Percentiles rank a stretch among this genome's conserved stretches.
Evolutionary conservation across 1,140 invertebrate genomes (phyloP).

Genomic region (Dreissena rostriformis): DNA sequence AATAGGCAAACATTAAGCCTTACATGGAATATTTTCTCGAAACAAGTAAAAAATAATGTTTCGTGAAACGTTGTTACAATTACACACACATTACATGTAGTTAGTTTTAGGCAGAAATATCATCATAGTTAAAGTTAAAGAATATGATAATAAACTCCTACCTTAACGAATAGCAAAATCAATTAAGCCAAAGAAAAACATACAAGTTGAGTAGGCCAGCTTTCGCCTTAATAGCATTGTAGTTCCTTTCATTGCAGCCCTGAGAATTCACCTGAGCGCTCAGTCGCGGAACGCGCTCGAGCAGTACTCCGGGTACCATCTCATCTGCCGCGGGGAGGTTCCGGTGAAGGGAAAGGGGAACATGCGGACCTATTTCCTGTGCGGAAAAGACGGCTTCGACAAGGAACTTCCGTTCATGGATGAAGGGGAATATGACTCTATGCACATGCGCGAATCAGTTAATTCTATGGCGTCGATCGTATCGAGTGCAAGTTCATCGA

Average conservation of each 20-base stretch:
- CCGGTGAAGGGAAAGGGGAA: constrained; percentile 88
- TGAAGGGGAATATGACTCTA: constrained; percentile 13
- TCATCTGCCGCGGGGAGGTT: constrained; percentile 73
- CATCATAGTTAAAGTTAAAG: too few species aligned
- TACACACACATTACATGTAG: too few species aligned
- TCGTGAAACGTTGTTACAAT: too few species aligned
- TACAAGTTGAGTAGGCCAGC: too few species aligned
- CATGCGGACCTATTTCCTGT: constrained; percentile 94
- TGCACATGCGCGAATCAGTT: constrained; percentile 16
- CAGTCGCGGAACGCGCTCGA: constrained; percentile 64
- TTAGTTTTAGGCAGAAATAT: too few species aligned
- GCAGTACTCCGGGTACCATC: constrained; percentile 68
- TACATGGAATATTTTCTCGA: too few species aligned
- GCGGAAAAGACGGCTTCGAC: constrained; percentile 83
- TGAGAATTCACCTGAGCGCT: constrained; percentile 74
- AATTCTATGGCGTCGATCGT: constrained; percentile 41
- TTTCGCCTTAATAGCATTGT: too few species aligned
- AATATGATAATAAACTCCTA: too few species aligned
- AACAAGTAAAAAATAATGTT: too few species aligned
- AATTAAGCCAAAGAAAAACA: too few species aligned
- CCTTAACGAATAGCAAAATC: too few species aligned
- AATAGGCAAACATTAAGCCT: too few species aligned
- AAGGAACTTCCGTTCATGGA: constrained; percentile 64
- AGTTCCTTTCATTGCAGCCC: constrained; percentile 62
- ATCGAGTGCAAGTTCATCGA: constrained; percentile 19